A percentile compares a stretch with the other conserved stretches of the same genome.
Evolutionary conservation across 2,113 vertebrate species (phyloP).

Genomic region (Pangasianodon gigas): DNA sequence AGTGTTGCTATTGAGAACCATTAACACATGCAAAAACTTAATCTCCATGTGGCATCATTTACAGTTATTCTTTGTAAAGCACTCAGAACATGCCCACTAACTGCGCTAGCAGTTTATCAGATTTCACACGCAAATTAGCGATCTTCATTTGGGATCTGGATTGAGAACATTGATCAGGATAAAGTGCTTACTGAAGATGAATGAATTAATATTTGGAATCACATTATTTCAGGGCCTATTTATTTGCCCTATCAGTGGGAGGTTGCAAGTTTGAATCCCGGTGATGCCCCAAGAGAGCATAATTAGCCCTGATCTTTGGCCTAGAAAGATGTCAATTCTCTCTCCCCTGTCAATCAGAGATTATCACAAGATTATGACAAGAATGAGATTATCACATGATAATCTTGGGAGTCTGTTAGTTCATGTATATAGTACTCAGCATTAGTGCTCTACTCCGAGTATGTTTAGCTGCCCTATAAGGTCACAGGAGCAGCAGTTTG

Average conservation of each 20-base stretch:
- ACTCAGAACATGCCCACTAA: neutral
- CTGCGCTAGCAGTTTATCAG: neutral
- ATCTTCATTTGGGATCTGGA: neutral
- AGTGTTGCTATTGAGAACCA: neutral
- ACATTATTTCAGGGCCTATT: neutral
- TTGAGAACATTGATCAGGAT: no score
- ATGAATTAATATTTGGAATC: neutral
- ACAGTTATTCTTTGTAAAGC: neutral
- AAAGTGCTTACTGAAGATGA: neutral
- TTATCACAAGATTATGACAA: neutral
- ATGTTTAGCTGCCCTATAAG: neutral
- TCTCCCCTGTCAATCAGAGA: neutral
- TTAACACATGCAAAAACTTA: neutral
- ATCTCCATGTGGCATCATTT: neutral
- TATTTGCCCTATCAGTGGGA: neutral
- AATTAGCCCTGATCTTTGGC: neutral
- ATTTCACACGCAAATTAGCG: neutral
- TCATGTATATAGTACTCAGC: neutral
- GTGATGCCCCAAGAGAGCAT: neutral
- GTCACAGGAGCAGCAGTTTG: neutral
- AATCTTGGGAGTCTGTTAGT: neutral
- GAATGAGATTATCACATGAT: neutral
- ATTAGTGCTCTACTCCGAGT: neutral
- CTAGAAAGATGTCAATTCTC: neutral
- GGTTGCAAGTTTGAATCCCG: neutral